Base-by-base conservation (phyloP, 1,140 invertebrate genomes). In the Zaprionus kolodkinae region DNA sequence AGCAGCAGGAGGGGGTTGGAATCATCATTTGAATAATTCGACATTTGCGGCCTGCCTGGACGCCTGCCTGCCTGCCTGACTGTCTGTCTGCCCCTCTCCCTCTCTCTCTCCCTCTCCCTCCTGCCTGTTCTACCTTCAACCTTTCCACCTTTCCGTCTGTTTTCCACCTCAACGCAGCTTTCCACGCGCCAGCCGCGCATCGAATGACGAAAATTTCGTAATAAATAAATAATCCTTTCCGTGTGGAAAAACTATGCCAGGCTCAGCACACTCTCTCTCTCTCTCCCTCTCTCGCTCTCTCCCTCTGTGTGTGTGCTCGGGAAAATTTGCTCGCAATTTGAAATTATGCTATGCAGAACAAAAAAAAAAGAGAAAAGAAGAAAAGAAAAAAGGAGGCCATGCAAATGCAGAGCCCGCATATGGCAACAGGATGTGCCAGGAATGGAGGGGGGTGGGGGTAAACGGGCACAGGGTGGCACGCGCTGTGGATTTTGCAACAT, bases 1-100 rank as follows among this genome's bases (percentile, higher is more conserved):
- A 48, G 35, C 48, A 55, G 40, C 48, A 60, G 55, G 70, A 74
- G 72, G 84, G 84, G 84, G 79, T 87, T 86, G 40, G 84, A 88
- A 87, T 87, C 84, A 87, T 87, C 84, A 87, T 87, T 87, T 87
- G 84, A 87, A 87, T 87, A 87, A 87, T 88, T 87, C 84, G 84
- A 87, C 84, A 87, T 87, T 87, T 87, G 84, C 84, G 84, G 84
- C 81, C 66, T 59, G 67, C 57, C 65, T 68, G 72, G 36, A 38
- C 36, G 67, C 38, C 21, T 45, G 38, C 56, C 35, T 17, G 36
- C 30, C 33, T 17, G 17, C 2, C 36, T 40, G 59, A 3, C 66
- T 21, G 54, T 25, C 45, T 33, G 40, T 33, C 30, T 33, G 13
- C n/a, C 45, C 3, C 27, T 30, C 27, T 30, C 17, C 17, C 25